A percentile compares a stretch with the other conserved stretches of the same genome.
Conservation (phyloP, 2,888 invertebrate species). For the Acleris literana region DNA sequence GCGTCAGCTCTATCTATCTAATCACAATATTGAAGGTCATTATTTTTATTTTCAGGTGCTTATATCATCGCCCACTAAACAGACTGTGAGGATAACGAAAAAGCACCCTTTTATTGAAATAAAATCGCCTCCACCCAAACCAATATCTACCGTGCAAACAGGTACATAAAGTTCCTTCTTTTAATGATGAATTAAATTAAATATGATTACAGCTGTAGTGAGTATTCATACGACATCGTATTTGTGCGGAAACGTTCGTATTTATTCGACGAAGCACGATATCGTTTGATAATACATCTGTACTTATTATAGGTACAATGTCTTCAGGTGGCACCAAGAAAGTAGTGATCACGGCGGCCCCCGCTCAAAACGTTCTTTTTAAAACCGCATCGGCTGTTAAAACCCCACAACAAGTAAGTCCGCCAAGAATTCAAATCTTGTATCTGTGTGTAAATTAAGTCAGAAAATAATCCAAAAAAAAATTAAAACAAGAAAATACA, state of each 20-base stretch:
- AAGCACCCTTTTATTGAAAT: slow-evolving; percentile 78
- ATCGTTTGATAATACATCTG: too few species aligned
- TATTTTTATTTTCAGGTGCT: slow-evolving; percentile 61
- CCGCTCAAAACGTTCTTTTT: slow-evolving; percentile 62
- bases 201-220: too few species aligned
- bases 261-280: background rate
- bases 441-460: slow-evolving; percentile 45
- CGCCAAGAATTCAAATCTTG: background rate
- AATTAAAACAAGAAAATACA: too few species aligned
- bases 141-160: slow-evolving; percentile 78
- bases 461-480: background rate
- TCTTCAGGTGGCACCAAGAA: slow-evolving; percentile 54
- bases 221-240: background rate
- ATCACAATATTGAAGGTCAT: background rate
- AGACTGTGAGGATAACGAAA: slow-evolving; percentile 62
- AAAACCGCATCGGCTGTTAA: slow-evolving; percentile 60
- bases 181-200: too few species aligned
- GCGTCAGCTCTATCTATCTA: too few species aligned
- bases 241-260: slow-evolving; percentile 36
- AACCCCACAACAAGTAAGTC: slow-evolving; percentile 45
- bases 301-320: background rate
- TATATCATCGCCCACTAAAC: slow-evolving; percentile 72
- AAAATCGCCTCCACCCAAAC: slow-evolving; percentile 87
- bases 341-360: slow-evolving; percentile 60
- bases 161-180: background rate